Base-by-base conservation (phyloP, 2,888 invertebrate species). In the Lapara coniferarum region DNA sequence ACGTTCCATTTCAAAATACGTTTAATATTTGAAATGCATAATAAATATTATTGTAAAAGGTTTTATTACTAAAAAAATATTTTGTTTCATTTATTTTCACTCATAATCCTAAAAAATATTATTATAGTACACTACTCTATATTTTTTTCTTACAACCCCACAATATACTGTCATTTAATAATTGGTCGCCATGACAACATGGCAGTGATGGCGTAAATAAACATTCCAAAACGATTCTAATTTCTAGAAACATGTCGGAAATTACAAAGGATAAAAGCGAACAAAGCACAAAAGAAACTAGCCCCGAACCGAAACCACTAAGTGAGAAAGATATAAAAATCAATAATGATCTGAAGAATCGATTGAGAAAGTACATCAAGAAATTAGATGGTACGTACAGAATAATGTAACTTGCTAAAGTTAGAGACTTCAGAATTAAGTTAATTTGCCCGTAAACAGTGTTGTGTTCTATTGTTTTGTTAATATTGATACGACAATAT, bases 281-380 rank as follows among this genome's bases (percentile, higher is more conserved):
- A 30, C 81, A 85, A 67, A 78, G 74, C 10, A 74, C 72, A 0
- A 84, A 52, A 16, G 66, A 85, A 70, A 83, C 83, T 56, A 86
- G 85, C 46, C 74, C 76, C 12, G 72, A 86, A 70, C 71, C 77
- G 6, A 86, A 82, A 70, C 80, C 83, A 0, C 71, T 79, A 53
- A 83, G 86, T 69, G 84, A 77, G 63, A 81, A 78, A 71, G 82
- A 85, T 67, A 76, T 79, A 53, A 88, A 86, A 79, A 73, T 87
- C 2, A 90, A 91, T 69, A 89, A 88, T 70, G 89, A 91, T 76
- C 74, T 95, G 66, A 95, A 95, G 84, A 86, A 89, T 71, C 84
- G 93, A 25, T 86, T 95, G 53, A 85, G 90, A 77, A 92, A 90
- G 79, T 95, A 94, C 75, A 89, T 95, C 2, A 91, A 93, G 76